Conservation (phyloP, 2,888 invertebrate genomes). For the Andrena minutula region DNA sequence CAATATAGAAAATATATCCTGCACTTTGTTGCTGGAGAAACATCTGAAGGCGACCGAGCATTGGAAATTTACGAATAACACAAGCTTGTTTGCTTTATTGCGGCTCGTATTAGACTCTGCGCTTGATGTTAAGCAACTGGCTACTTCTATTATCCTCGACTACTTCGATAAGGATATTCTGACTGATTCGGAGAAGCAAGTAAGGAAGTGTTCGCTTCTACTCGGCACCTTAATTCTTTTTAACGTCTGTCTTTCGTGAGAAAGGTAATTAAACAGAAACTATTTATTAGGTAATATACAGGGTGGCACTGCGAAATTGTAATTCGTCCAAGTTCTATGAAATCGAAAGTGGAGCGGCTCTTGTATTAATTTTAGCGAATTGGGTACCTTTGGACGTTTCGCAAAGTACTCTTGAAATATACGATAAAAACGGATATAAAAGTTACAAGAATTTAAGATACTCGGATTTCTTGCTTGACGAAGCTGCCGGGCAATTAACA, state of each 20-base stretch:
- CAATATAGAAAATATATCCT: slow-evolving; percentile 54
- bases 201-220: slow-evolving; percentile 49
- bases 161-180: slow-evolving; percentile 85
- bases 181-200: slow-evolving; percentile 64
- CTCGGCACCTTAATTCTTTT: not conserved
- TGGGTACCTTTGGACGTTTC: slow-evolving; percentile 60
- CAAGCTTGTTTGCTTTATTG: slow-evolving; percentile 85
- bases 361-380: slow-evolving; percentile 86
- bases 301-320: slow-evolving; percentile 85
- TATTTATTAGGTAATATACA: slow-evolving; percentile 80
- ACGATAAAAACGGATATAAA: slow-evolving; percentile 12
- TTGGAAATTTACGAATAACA: slow-evolving; percentile 85
- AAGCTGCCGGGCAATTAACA: slow-evolving; percentile 78
- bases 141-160: slow-evolving; percentile 86
- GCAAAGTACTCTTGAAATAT: slow-evolving; percentile 15
- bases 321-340: slow-evolving; percentile 88
- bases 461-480: slow-evolving; percentile 72
- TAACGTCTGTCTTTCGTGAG: not conserved
- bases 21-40: slow-evolving; percentile 82
- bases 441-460: slow-evolving; percentile 43
- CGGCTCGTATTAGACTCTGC: slow-evolving; percentile 87
- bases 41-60: slow-evolving; percentile 82
- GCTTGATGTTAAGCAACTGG: slow-evolving; percentile 88
- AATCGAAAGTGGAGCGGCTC: slow-evolving; percentile 87
- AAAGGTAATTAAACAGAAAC: slow-evolving; percentile 14